These are phyloP conservation scores for Drosophila pachea DNA, from an alignment of 1,140 invertebrate genomes.

Conservation along the genomic window DNA sequence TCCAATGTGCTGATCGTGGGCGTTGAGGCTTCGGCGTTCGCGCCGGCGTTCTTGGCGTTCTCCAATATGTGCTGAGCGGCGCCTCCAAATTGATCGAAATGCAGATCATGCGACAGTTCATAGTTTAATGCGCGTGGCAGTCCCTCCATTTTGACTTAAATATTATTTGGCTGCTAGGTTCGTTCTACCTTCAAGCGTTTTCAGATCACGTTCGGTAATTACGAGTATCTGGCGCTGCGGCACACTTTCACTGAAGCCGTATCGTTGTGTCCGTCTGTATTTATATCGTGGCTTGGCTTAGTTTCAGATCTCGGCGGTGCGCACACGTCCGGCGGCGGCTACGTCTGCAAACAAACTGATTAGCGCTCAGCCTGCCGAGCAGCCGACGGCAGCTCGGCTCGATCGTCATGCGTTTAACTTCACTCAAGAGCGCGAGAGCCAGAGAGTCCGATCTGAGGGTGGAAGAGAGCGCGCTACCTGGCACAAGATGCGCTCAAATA, in stretches of 20 bases:
- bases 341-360: constrained; percentile 73
- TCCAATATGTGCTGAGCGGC: constrained; percentile 68
- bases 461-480: constrained; percentile 39
- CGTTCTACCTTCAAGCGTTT: constrained; percentile 7
- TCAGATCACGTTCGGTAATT: constrained; percentile 25
- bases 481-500: constrained; percentile 34
- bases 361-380: constrained; percentile 29
- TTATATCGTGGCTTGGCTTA: constrained; percentile 27
- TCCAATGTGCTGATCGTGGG: constrained; percentile 59
- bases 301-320: constrained; percentile 28
- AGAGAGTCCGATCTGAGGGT: constrained; percentile 1
- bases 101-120: constrained; percentile 69
- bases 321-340: constrained; percentile 52
- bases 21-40: constrained; percentile 50
- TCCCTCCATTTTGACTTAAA: constrained; percentile 61
- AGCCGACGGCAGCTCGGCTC: constrained; percentile 36
- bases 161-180: constrained; percentile 25
- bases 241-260: constrained; percentile 64
- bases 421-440: constrained; percentile 59
- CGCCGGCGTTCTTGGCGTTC: constrained; percentile 41
- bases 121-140: constrained; percentile 71
- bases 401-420: constrained; percentile 24
- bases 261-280: constrained; percentile 33
- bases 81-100: constrained; percentile 64
- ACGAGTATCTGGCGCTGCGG: constrained; percentile 35